Base-by-base conservation (phyloP, 2,888 invertebrate species). In the Nycteola revayana region DNA sequence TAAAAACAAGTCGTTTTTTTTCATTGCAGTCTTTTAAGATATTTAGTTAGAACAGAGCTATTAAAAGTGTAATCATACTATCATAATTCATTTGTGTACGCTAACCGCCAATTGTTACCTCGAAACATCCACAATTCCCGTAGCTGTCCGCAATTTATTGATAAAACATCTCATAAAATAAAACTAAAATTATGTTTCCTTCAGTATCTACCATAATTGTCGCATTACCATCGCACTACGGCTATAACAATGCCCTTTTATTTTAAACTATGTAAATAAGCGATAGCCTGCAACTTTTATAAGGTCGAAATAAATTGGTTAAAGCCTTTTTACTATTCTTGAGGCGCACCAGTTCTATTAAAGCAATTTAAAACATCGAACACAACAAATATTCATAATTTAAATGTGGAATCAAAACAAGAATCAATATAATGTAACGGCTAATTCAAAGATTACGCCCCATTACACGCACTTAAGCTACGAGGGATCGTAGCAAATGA, bases 371-470 rank as follows among this genome's bases (percentile, higher is more conserved):
- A 40, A 35, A 18, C 31, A 30, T 25, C 32, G 23, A 38, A 33
- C 34, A 57, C 44, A 54, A 36, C 49, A 60, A 60, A 63, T 40
- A 49, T 32, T 32, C 30, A 44, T 60, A 53, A 57, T 55, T 53
- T 43, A 56, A 59, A 61, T 57, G 39, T 59, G 66, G 72, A 68
- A 75, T 68, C 47, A 68, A 66, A 76, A 77, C 64, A 69, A 80
- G 67, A 75, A 77, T 76, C 77, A 78, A 80, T 80, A 80, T 75
- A 68, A 75, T 71, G 64, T 75, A 78, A 75, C 69, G 71, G 67
- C 79, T 85, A 87, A 87, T 85, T 76, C 78, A 80, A 85, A 74
- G 77, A 87, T 86, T 78, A 74, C 60, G 64, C 61, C 63, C 75
- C 74, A 85, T 86, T 86, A 85, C 67, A 54, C 66, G 72, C 78